A percentile compares a stretch with the other conserved stretches of the same genome.
These are phyloP conservation scores for Cantharis lateralis DNA, from an alignment of 2,888 invertebrate species.

Conservation along the genomic window DNA sequence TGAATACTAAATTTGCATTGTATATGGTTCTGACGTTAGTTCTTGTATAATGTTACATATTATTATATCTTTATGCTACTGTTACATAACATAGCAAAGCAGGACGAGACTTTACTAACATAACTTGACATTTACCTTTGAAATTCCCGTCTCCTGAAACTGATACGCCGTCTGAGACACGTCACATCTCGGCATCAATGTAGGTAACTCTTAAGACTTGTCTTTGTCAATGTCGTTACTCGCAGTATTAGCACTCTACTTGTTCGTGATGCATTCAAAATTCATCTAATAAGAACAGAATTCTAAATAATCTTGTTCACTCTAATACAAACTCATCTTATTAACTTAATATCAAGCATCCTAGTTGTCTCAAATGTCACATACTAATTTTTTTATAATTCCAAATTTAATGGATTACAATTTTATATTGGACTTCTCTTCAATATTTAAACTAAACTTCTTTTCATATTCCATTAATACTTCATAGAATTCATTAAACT, in stretches of 20 bases:
- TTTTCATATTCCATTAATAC: too few species aligned
- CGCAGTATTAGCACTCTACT: conserved; percentile 32
- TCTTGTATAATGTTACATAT: conserved; percentile 16
- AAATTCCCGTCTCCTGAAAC: conserved; percentile 42
- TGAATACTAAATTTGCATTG: neutral
- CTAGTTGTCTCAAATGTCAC: neutral
- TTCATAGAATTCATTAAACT: too few species aligned
- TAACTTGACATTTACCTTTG: conserved; percentile 51
- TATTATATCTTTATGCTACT: conserved; percentile 38
- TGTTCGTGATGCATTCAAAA: conserved; percentile 24
- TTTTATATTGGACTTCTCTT: neutral
- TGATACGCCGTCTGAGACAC: conserved; percentile 40
- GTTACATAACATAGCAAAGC: conserved; percentile 35
- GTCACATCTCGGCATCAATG: conserved; percentile 40
- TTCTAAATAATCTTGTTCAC: conserved; percentile 9
- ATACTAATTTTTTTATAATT: neutral
- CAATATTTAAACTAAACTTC: too few species aligned
- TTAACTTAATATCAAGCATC: neutral
- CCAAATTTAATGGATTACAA: neutral
- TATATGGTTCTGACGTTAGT: conserved; percentile 1
- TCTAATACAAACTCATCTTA: neutral
- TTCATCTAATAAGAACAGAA: conserved; percentile 22
- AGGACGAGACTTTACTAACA: conserved; percentile 46
- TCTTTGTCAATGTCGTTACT: conserved; percentile 38
- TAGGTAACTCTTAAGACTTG: conserved; percentile 35